Base-by-base conservation (phyloP, 2,888 invertebrate genomes). In the Baronia brevicornis region DNA sequence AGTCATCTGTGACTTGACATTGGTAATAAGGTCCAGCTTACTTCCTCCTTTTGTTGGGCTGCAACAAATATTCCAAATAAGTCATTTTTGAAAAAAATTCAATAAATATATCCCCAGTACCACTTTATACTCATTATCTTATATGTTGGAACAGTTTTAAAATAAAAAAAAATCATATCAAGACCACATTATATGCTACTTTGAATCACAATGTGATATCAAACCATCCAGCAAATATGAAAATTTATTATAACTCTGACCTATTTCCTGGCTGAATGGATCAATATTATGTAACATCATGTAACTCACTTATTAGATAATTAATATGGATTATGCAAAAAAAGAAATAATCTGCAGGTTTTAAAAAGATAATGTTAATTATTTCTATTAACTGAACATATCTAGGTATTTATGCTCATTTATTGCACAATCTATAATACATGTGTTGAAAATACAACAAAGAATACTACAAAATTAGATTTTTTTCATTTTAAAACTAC, bases 1-100 rank as follows among this genome's bases (percentile, higher is more conserved):
- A n/a, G 90, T 90, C 88, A 93, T 91, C 78, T 92, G 91, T 36
- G 89, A 90, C 85, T 94, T 94, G 37, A 94, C 94, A 57, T 93
- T 94, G 50, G 93, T 92, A 63, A 95, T 88, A 87, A 95, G 90
- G 60, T 94, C 94, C 59, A 92, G 66, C 62, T 91, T 91, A 66
- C 91, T 88, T 46, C 86, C 89, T 28, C 82, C 87, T 78, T 91
- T 91, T 39, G 91, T 90, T 13, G 91, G 91, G 62, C 92, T 92
- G 84, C 41, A 48, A 60, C 48, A 53, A 36, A 32, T 38, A 12
- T 18, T 4, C 22, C 10, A 19, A 26, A 12, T 28, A 11, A 20
- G 33, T 31, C 18, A 21, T 4, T 18, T 19, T 15, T 6, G 19
- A 12, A 14, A 8, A 22, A 18, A 19, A 30, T 28, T 28, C 23